phyloP scores from a whole-genome alignment of 2,888 invertebrate genomes.

The Metopia argyrocephala region DNA sequence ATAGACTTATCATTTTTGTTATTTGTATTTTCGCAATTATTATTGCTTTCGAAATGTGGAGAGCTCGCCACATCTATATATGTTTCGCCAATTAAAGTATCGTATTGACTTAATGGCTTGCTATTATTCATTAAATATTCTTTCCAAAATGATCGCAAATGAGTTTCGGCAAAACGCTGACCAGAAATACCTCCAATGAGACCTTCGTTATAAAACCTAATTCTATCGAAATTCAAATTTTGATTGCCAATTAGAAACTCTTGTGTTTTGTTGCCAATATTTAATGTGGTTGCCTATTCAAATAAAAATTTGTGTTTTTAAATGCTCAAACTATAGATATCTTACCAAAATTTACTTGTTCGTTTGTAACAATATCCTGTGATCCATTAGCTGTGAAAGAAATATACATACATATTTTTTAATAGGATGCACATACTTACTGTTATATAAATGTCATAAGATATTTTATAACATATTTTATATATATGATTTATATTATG shows the following conservation, averaged over 20 bases:
- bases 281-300: slow-evolving; percentile 66
- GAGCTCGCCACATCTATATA: not conserved
- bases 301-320: slow-evolving; percentile 65
- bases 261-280: slow-evolving; percentile 70
- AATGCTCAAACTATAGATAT: slow-evolving; percentile 65
- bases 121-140: slow-evolving; percentile 43
- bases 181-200: slow-evolving; percentile 64
- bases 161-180: slow-evolving; percentile 70
- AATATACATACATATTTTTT: too few species aligned
- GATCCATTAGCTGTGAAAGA: not conserved
- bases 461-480: too few species aligned
- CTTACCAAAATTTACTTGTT: slow-evolving; percentile 74
- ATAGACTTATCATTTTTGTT: not conserved
- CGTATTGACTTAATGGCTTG: slow-evolving; percentile 27
- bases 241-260: slow-evolving; percentile 69
- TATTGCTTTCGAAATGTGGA: too few species aligned
- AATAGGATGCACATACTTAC: too few species aligned
- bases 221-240: slow-evolving; percentile 68
- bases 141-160: slow-evolving; percentile 70
- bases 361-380: not conserved
- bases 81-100: slow-evolving; percentile 1
- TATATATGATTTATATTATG: too few species aligned
- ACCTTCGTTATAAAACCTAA: slow-evolving; percentile 59
- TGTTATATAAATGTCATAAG: too few species aligned
- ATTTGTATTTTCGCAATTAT: not conserved